Base-by-base conservation (phyloP, 2,113 vertebrate species). In the Sander lucioperca region DNA sequence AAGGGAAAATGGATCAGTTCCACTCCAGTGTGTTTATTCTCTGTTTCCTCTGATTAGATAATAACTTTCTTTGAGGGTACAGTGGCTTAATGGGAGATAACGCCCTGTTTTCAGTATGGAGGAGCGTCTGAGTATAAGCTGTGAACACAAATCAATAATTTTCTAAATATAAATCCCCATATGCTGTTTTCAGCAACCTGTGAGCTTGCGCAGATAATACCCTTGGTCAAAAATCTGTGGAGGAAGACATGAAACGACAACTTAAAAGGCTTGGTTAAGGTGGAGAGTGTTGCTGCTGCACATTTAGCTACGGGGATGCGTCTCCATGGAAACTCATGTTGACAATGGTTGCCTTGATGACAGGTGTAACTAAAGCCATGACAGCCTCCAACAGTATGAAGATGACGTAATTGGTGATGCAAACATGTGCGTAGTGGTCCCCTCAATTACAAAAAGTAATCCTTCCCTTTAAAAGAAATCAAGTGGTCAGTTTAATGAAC, bases 111-210 rank as follows among this genome's bases (percentile, higher is more conserved):
- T 45, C 63, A 50, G 47, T 3, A 9, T 59, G 47, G 33, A 61
- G 57, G 71, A 83, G 67, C 71, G 18, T 68, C 76, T 27, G 63
- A 63, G 71, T 72, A 51, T 88, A 86, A 89, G 80, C 84, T 73
- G 77, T 59, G 72, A 86, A 79, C 63, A 87, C 80, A 93, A 89
- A 91, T 93, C 87, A 92, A 86, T 86, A 86, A 15, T 79, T 78
- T 72, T 86, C 30, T 8, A 70, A 69, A 84, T 79, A 43, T 83
- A 27, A 36, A 43, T 23, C 21, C 15, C 56, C 81, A 67, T 58
- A 71, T 75, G 58, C 57, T 53, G 53, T 75, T 69, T 59, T 70
- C 9, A 63, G 56, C 58, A 39, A 74, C 33, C 63, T 56, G n/a
- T 48, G 5, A 70, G 68, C 64, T 19, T 33, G 25, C 2, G 21